These are phyloP conservation scores for Peromyscus melanophrys DNA, from an alignment of 2,797 vertebrate species.

Conservation along the genomic window DNA sequence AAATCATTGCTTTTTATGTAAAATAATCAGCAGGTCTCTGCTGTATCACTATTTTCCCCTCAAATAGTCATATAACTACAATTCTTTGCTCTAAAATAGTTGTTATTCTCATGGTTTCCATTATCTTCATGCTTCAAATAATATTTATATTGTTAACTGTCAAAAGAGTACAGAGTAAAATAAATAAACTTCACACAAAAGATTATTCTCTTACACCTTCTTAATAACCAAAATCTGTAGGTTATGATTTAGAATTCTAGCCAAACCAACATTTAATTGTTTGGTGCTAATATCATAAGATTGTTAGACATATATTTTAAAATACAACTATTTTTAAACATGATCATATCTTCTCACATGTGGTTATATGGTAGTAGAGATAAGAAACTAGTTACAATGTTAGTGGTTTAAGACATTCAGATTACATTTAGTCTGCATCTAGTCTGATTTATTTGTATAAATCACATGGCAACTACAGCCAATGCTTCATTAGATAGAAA, in stretches of 20 bases:
- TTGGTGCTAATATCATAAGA: not conserved
- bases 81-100: conserved; percentile 10
- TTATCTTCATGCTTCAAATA: conserved; percentile 57
- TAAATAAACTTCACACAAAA: not conserved
- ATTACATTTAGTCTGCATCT: not conserved
- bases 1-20: conserved; percentile 71
- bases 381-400: not conserved
- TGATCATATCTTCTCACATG: not conserved
- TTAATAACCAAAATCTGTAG: conserved; percentile 40
- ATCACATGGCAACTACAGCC: not conserved
- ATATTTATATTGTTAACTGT: conserved; percentile 30
- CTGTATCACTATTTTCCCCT: conserved; percentile 25
- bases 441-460: not conserved
- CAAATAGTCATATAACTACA: not conserved
- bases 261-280: not conserved
- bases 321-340: not conserved
- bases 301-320: not conserved
- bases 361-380: not conserved
- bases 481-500: not conserved
- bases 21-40: conserved; percentile 48
- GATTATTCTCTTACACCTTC: not conserved
- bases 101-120: not conserved
- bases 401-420: not conserved
- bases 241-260: not conserved
- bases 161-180: not conserved